Evolutionary conservation across 2,113 vertebrate species (phyloP).

Genomic region (Channa argus): DNA sequence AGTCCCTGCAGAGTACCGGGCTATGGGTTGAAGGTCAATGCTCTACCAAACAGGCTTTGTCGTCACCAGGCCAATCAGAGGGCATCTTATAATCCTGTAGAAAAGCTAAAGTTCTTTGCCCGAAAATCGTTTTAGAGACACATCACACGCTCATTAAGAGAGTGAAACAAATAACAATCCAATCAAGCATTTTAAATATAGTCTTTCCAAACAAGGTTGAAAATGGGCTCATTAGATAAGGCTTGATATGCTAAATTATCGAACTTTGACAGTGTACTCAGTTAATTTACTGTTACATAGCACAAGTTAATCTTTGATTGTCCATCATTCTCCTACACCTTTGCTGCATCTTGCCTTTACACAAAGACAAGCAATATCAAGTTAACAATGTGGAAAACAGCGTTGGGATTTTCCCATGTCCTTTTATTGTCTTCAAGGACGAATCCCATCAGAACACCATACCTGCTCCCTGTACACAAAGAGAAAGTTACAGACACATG

Average conservation of each 20-base stretch:
- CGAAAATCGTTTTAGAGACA: not conserved
- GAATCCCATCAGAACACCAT: constrained; percentile 34
- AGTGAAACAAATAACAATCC: constrained; percentile 21
- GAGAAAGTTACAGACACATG: constrained; percentile 19
- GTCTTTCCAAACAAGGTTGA: constrained; percentile 21
- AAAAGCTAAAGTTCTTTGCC: constrained; percentile 12
- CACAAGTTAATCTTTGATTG: not conserved
- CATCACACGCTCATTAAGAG: constrained; percentile 28
- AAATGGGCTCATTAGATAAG: constrained; percentile 25
- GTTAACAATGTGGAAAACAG: constrained; percentile 38
- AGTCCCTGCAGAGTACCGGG: not conserved
- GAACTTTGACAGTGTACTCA: constrained; percentile 45
- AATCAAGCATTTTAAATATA: constrained; percentile 19
- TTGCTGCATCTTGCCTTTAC: not conserved
- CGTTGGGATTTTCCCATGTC: constrained; percentile 24
- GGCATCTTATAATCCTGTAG: constrained; percentile 46
- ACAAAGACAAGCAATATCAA: constrained; percentile 13
- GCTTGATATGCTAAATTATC: constrained; percentile 54
- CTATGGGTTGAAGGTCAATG: constrained; percentile 63
- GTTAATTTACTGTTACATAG: constrained; percentile 41
- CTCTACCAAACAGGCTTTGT: constrained; percentile 61
- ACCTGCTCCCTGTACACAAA: constrained; percentile 18
- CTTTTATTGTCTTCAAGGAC: constrained; percentile 66
- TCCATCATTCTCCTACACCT: not conserved
- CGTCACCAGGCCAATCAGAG: constrained; percentile 56